A percentile compares a stretch with the other conserved stretches of the same genome.
phyloP scores from a whole-genome alignment of 2,113 vertebrate genomes.

The Nipponia nippon region DNA sequence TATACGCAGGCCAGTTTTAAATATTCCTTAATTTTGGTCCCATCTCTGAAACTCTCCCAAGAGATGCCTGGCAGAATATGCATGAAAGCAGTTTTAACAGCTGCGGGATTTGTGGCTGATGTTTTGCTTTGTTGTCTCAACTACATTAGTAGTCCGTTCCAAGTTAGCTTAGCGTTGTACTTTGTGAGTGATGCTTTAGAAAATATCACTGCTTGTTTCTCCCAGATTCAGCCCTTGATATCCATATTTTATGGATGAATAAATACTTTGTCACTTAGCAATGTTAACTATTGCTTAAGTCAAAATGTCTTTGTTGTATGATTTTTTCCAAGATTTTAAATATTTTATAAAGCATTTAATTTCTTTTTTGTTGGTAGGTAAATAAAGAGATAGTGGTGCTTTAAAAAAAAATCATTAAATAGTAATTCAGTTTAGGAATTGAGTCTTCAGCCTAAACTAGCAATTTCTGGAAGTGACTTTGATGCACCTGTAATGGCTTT shows the following conservation, averaged over 20 bases:
- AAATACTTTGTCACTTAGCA: not conserved
- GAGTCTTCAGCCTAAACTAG: not conserved
- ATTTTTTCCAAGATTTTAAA: not conserved
- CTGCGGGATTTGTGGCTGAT: not conserved
- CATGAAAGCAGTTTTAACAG: not conserved
- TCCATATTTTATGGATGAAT: not conserved
- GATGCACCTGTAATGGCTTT: conserved; percentile 19
- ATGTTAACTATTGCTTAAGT: not conserved
- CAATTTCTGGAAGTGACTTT: not conserved
- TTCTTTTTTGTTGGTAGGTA: not conserved
- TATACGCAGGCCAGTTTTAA: not conserved
- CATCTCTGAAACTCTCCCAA: not conserved
- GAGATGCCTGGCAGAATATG: not conserved
- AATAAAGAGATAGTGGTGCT: not conserved
- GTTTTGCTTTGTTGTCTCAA: not conserved
- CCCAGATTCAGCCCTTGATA: not conserved
- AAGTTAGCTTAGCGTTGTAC: not conserved
- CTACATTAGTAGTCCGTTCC: not conserved
- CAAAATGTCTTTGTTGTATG: not conserved
- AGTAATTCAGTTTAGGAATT: not conserved
- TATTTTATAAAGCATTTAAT: conserved; percentile 11
- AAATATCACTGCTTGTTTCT: not conserved
- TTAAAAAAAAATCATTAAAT: not conserved
- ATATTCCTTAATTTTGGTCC: not conserved
- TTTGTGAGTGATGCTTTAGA: not conserved